These are phyloP conservation scores for Dromiciops gliroides DNA, from an alignment of 2,113 vertebrate species.

Conservation along the genomic window DNA sequence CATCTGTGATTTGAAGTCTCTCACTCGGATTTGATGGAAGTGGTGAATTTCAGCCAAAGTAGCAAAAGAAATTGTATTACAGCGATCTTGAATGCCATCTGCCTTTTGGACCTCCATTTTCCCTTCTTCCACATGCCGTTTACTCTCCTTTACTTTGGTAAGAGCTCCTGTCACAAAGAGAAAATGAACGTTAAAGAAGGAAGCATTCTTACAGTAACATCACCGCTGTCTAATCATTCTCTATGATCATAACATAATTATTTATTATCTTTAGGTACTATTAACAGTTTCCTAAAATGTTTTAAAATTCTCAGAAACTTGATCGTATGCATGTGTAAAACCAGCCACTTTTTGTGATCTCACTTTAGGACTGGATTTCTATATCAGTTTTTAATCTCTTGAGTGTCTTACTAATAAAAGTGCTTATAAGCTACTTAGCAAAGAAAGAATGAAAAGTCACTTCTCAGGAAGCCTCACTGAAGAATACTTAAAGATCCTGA, in stretches of 20 bases:
- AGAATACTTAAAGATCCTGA: neutral
- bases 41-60: conserved; percentile 98
- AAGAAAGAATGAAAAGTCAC: neutral
- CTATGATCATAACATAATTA: neutral
- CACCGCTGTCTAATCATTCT: neutral
- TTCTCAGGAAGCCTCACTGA: neutral
- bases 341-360: neutral
- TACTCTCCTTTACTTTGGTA: conserved; percentile 98
- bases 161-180: conserved; percentile 90
- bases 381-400: neutral
- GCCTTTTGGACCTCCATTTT: conserved; percentile 97
- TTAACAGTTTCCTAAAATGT: neutral
- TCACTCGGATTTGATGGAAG: conserved; percentile 96
- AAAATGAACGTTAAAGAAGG: conserved; percentile 52
- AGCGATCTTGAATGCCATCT: conserved; percentile 94
- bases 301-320: neutral
- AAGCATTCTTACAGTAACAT: neutral
- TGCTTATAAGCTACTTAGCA: neutral
- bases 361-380: neutral
- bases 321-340: neutral
- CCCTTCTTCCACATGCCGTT: conserved; percentile 96
- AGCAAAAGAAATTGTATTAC: conserved; percentile 99
- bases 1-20: conserved; percentile 97
- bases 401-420: neutral
- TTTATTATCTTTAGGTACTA: neutral